phyloP scores from a whole-genome alignment of 2,888 invertebrate genomes.

The Minunthozetes semirufus region DNA sequence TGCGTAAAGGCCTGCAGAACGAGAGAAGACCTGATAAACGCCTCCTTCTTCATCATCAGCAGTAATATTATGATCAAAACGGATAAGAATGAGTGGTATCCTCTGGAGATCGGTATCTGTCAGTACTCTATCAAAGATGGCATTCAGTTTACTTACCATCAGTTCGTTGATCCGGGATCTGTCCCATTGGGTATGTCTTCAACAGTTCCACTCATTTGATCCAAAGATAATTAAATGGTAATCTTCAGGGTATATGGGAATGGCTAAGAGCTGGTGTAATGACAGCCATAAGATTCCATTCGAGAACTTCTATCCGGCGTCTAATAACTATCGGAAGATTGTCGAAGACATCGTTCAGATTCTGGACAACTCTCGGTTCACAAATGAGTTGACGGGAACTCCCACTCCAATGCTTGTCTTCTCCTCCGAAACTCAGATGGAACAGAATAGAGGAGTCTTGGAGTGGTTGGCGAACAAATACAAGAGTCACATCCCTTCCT shows the following conservation, averaged over 20 bases:
- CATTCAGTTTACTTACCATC: slow-evolving; percentile 23
- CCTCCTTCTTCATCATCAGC: slow-evolving; percentile 6
- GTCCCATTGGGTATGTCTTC: slow-evolving; percentile 9
- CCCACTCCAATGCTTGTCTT: slow-evolving; percentile 12
- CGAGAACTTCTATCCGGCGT: not conserved
- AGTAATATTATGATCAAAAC: slow-evolving; percentile 12
- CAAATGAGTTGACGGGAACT: not conserved
- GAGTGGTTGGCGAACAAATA: not conserved
- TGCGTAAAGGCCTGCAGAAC: not conserved
- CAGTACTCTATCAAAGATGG: slow-evolving; percentile 22
- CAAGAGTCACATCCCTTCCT: not conserved
- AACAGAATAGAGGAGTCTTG: not conserved
- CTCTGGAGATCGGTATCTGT: slow-evolving; percentile 26
- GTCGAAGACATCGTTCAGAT: not conserved
- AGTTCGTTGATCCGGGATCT: slow-evolving; percentile 25
- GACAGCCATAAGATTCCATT: not conserved
- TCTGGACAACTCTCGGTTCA: not conserved
- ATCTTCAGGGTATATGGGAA: not conserved
- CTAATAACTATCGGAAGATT: not conserved
- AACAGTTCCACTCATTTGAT: not conserved
- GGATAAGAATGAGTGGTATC: not conserved
- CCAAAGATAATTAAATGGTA: not conserved
- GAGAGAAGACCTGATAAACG: not conserved
- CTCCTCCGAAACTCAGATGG: not conserved
- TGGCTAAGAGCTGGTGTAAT: not conserved